Percentiles rank a stretch among this genome's conserved stretches.
Conservation (phyloP, 2,113 vertebrate species). For the Psettodes erumei region DNA sequence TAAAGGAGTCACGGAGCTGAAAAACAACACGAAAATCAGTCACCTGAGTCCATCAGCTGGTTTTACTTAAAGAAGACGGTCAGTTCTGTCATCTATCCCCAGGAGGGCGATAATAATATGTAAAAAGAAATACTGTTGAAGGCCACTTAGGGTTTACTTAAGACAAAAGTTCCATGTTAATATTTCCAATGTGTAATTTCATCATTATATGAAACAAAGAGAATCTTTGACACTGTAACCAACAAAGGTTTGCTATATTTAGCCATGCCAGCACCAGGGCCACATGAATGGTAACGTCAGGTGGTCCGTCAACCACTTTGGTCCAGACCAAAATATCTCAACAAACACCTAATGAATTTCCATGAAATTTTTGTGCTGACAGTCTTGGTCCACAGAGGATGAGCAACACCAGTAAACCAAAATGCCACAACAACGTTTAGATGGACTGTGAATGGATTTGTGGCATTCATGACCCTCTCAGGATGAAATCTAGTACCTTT, state of each 20-base stretch:
- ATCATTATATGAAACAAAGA: background rate
- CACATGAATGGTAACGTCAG: too few species aligned
- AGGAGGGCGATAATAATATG: too few species aligned
- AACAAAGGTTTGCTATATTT: too few species aligned
- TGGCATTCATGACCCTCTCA: background rate
- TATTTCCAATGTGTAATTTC: background rate
- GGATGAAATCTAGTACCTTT: background rate
- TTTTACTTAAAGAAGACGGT: background rate
- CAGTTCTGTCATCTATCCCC: too few species aligned
- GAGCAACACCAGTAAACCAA: too few species aligned
- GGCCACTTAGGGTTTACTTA: too few species aligned
- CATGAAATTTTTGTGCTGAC: background rate
- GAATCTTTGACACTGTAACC: too few species aligned
- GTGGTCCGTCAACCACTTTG: too few species aligned
- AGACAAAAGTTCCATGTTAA: too few species aligned
- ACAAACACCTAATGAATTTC: background rate
- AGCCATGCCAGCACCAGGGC: too few species aligned
- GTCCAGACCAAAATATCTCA: background rate
- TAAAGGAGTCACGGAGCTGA: slow-evolving; percentile 63
- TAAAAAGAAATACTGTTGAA: too few species aligned
- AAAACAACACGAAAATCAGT: background rate
- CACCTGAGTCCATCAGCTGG: background rate
- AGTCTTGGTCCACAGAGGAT: background rate
- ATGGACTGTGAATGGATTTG: background rate
- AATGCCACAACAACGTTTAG: background rate